A percentile compares a stretch with the other conserved stretches of the same genome.
Evolutionary conservation across 2,113 vertebrate genomes (phyloP).

Genomic region (Motacilla alba): DNA sequence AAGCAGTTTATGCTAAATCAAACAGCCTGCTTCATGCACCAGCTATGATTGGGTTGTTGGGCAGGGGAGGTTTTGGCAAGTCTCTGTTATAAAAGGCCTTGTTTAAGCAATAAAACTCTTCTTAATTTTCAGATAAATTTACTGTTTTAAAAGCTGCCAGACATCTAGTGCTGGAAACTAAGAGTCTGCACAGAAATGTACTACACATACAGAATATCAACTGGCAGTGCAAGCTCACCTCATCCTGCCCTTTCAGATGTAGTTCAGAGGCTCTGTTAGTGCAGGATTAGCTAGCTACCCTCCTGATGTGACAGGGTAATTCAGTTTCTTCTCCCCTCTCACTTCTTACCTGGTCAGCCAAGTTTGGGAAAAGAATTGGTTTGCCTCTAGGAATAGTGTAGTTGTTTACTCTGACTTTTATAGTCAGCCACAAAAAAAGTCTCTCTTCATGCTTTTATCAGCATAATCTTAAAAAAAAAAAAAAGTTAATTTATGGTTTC

Average conservation of each 20-base stretch:
- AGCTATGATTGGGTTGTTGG: not conserved
- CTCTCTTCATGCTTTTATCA: not conserved
- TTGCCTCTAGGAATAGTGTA: not conserved
- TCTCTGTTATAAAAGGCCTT: not conserved
- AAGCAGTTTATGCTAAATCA: not conserved
- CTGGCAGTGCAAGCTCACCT: not conserved
- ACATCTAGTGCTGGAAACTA: not conserved
- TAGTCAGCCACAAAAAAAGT: not conserved
- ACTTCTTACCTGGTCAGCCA: not conserved
- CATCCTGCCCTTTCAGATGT: not conserved
- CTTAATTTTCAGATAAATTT: constrained; percentile 6
- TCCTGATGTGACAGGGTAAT: constrained; percentile 3
- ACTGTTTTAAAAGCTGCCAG: not conserved
- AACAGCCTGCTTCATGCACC: not conserved
- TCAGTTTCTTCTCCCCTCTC: not conserved
- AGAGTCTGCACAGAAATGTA: not conserved
- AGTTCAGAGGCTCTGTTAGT: constrained; percentile 15
- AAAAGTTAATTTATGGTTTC: not conserved
- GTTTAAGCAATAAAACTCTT: constrained; percentile 13
- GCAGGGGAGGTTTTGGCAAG: not conserved
- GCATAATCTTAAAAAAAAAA: not conserved
- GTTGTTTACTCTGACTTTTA: not conserved
- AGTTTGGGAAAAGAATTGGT: not conserved
- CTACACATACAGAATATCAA: not conserved
- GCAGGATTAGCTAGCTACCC: not conserved